Base-by-base conservation (phyloP, 2,888 invertebrate genomes). In the Cataglyphis rosenhaueri region DNA sequence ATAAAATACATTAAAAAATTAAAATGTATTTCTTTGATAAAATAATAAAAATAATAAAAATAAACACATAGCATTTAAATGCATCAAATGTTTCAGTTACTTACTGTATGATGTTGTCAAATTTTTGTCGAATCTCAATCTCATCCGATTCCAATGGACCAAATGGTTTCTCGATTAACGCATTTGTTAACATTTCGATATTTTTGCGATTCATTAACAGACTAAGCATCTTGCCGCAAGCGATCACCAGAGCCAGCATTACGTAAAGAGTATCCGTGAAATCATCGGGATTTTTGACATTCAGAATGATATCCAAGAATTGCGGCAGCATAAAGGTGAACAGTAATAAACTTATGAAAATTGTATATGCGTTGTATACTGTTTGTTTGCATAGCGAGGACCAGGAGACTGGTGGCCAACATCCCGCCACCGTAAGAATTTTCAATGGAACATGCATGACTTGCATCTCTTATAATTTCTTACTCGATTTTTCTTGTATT, bases 241-340 rank as follows among this genome's bases (percentile, higher is more conserved):
- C 65, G 2, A 66, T 52, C 0, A 86, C 4, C 70, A 85, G 75
- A 9, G 85, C 75, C 8, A 89, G 10, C 12, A 90, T 35, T 71
- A 89, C 64, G 12, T 87, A 89, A 15, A 84, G 79, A 48, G 79
- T 84, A 9, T 87, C 82, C 0, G 86, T 76, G 15, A 89, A 82
- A n/a, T 87, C 84, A 6, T 85, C 81, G 9, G 76, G 18, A 29
- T 81, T 73, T 3, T 85, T 61, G 2, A 78, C 65, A 6, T 71
- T 65, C 32, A 38, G 48, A 0, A 85, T 38, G 5, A 90, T 82
- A 18, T 88, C 84, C 10, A 90, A 15, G 0, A 84, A 3, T 68
- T 86, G 81, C 0, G 82, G 81, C 0, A 88, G 0, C 15, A 81
- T 61, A 8, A 87, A 82, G 1, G 83, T 66, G 21, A 57, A 35